Percentiles rank a stretch among this genome's conserved stretches.
These are phyloP conservation scores for Calvadosia cruxmelitensis DNA, from an alignment of 30 jellyfish, hydroid and myxozoan genomes.

Conservation along the genomic window DNA sequence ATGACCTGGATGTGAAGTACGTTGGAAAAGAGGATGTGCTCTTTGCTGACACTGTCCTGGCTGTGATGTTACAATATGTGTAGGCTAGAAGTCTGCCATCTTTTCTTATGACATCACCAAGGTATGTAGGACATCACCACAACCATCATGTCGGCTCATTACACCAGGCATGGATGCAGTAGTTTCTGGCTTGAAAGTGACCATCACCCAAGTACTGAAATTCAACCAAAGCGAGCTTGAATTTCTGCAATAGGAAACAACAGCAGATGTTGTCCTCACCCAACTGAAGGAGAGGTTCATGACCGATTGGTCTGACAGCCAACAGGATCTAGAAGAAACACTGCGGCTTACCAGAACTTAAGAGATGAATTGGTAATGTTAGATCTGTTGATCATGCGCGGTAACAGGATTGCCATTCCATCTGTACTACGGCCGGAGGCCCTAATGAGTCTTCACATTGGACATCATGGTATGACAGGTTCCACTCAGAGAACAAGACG, in stretches of 20 bases:
- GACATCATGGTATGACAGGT: constrained; percentile 12
- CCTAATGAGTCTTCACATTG: constrained; percentile 3
- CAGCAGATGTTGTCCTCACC: neutral
- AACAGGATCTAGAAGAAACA: neutral
- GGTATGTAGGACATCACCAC: too few species aligned
- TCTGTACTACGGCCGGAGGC: constrained; percentile 3
- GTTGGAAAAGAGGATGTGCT: neutral
- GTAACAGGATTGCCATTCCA: neutral
- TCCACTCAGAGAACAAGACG: constrained; percentile 8
- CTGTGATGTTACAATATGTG: too few species aligned
- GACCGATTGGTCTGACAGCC: constrained; percentile 1
- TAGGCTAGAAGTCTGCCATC: too few species aligned
- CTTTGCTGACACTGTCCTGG: neutral
- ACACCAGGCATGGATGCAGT: neutral
- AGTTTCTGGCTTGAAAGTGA: neutral
- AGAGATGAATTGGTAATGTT: constrained; percentile 24
- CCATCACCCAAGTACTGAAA: constrained; percentile 1
- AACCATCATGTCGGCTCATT: neutral
- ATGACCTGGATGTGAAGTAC: constrained; percentile 4
- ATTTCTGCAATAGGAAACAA: neutral
- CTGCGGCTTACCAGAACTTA: neutral
- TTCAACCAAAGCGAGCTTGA: neutral
- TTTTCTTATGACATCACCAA: too few species aligned
- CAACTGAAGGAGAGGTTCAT: neutral
- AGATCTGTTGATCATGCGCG: neutral